Percentiles rank a stretch among this genome's conserved stretches.
phyloP scores from a whole-genome alignment of 2,113 vertebrate genomes.

The Thermophis baileyi region DNA sequence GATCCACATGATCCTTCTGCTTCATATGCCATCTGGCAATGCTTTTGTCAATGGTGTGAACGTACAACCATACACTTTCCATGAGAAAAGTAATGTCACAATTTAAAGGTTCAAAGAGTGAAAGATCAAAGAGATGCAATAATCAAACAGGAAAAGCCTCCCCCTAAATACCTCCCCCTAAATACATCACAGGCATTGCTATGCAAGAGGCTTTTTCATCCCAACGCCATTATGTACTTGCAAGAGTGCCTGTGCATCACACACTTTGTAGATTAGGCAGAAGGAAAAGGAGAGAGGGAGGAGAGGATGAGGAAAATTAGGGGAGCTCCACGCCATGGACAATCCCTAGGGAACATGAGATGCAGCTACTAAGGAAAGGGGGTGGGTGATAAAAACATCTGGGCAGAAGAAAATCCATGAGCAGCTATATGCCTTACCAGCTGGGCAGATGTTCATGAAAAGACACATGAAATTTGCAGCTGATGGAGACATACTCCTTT shows the following conservation, averaged over 20 bases:
- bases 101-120: neutral
- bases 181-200: neutral
- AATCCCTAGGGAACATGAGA: neutral
- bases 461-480: neutral
- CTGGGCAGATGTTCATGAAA: neutral
- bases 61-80: neutral
- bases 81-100: neutral
- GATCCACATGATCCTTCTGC: neutral
- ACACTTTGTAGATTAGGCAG: neutral
- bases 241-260: neutral
- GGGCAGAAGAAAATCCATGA: neutral
- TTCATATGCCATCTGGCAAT: neutral
- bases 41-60: neutral
- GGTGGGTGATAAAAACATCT: neutral
- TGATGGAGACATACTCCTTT: neutral
- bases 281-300: neutral
- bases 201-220: neutral
- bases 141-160: neutral
- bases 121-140: neutral
- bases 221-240: neutral
- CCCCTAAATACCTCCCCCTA: neutral
- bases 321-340: neutral
- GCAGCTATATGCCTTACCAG: neutral
- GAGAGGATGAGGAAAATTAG: neutral
- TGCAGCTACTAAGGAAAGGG: neutral